phyloP scores from a whole-genome alignment of 2,888 invertebrate species.

The Bembecia ichneumoniformis region DNA sequence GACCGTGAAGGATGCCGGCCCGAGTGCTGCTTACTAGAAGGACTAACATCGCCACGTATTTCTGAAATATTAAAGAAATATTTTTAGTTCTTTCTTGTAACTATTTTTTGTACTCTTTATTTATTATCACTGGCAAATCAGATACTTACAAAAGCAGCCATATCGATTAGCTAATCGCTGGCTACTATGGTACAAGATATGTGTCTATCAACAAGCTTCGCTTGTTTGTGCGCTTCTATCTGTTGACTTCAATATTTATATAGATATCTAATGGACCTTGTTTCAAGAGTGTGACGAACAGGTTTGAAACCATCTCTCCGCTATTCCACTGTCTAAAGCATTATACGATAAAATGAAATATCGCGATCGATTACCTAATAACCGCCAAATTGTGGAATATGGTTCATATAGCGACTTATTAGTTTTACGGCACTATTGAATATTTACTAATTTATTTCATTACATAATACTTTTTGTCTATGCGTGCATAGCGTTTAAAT shows the following conservation, averaged over 20 bases:
- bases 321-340: slow-evolving; percentile 47
- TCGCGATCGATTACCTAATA: slow-evolving; percentile 48
- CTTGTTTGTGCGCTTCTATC: slow-evolving; percentile 51
- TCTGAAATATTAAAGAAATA: slow-evolving; percentile 32
- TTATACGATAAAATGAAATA: slow-evolving; percentile 48
- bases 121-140: not conserved
- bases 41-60: slow-evolving; percentile 53
- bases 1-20: slow-evolving; percentile 43
- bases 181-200: slow-evolving; percentile 47
- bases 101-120: not conserved
- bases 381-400: slow-evolving; percentile 22
- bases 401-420: slow-evolving; percentile 14
- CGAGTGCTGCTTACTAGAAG: slow-evolving; percentile 52
- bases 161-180: slow-evolving; percentile 67
- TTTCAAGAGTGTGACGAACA: slow-evolving; percentile 43
- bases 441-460: not conserved
- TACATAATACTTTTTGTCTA: not conserved
- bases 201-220: slow-evolving; percentile 48
- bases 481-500: not conserved
- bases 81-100: not conserved
- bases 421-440: not conserved
- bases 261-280: slow-evolving; percentile 32
- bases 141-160: slow-evolving; percentile 66
- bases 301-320: slow-evolving; percentile 47
- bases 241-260: slow-evolving; percentile 60